A percentile compares a stretch with the other conserved stretches of the same genome.
Evolutionary conservation across 64 coral and sea anemone species (phyloP).

Genomic region (Cladopsammia gracilis): DNA sequence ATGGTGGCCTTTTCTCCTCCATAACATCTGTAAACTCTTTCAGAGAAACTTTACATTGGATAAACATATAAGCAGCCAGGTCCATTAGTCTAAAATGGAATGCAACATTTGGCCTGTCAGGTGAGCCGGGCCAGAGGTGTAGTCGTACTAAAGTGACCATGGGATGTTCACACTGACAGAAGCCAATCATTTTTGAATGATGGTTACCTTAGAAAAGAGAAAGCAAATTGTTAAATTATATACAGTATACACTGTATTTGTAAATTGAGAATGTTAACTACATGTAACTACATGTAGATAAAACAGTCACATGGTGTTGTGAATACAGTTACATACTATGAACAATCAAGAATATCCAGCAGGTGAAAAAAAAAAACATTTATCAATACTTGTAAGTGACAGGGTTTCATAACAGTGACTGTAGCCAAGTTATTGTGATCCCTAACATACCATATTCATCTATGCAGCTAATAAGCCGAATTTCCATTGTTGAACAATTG

Average conservation of each 20-base stretch:
- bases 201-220: constrained; percentile 20
- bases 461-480: background rate
- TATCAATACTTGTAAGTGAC: no score
- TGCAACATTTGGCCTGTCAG: constrained; percentile 47
- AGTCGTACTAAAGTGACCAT: constrained; percentile 28
- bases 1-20: background rate
- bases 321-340: no score
- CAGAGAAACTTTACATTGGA: constrained; percentile 62
- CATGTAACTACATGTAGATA: no score
- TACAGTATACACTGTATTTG: no score
- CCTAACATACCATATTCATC: constrained; percentile 27
- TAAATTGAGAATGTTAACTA: no score
- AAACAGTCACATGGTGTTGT: no score
- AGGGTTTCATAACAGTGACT: no score
- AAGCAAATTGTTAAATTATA: background rate
- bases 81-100: constrained; percentile 62
- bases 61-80: constrained; percentile 26
- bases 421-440: background rate
- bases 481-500: background rate
- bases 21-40: constrained; percentile 63
- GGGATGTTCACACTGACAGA: constrained; percentile 60
- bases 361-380: no score
- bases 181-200: constrained; percentile 39
- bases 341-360: no score
- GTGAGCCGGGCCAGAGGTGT: constrained; percentile 67